Evolutionary conservation across 23 tunicate genomes (phyloP).

Genomic region (Corella eumyota): DNA sequence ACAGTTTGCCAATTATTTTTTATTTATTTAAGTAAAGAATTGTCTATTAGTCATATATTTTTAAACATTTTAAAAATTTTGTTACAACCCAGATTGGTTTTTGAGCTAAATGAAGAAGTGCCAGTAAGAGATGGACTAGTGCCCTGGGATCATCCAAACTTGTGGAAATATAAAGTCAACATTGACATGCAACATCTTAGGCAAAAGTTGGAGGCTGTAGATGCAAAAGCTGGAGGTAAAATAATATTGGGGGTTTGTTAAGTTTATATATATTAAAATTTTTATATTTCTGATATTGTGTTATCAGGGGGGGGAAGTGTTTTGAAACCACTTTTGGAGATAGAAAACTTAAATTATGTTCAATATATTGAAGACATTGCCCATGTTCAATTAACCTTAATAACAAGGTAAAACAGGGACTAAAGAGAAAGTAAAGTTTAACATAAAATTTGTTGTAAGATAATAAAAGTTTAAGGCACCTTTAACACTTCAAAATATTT

Average conservation of each 20-base stretch:
- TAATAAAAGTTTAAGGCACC: too few species aligned
- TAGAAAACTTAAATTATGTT: conserved; percentile 1
- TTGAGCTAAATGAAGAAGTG: conserved; percentile 18
- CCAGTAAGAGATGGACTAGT: conserved; percentile 8
- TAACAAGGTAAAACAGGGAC: not conserved
- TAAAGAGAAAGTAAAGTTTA: not conserved
- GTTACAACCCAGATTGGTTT: conserved; percentile 2
- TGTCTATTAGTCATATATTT: too few species aligned
- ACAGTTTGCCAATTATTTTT: too few species aligned
- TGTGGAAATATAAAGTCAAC: conserved; percentile 36
- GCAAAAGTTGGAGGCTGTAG: conserved; percentile 15
- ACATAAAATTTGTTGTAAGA: too few species aligned
- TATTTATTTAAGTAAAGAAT: too few species aligned
- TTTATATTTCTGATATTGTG: not conserved
- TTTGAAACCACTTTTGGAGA: conserved; percentile 3
- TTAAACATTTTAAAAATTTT: too few species aligned
- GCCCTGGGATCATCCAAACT: conserved; percentile 11
- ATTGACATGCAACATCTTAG: conserved; percentile 17
- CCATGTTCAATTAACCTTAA: conserved; percentile 1
- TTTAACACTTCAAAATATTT: too few species aligned
- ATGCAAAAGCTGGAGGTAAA: not conserved
- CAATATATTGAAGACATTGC: conserved; percentile 5
- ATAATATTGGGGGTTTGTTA: not conserved
- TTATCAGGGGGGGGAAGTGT: conserved; percentile 1
- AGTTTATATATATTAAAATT: not conserved